Evolutionary conservation across 2,888 invertebrate genomes (phyloP), one percentile per base, ranked within the genome.

Genomic region (Candidula unifasciata): DNA sequence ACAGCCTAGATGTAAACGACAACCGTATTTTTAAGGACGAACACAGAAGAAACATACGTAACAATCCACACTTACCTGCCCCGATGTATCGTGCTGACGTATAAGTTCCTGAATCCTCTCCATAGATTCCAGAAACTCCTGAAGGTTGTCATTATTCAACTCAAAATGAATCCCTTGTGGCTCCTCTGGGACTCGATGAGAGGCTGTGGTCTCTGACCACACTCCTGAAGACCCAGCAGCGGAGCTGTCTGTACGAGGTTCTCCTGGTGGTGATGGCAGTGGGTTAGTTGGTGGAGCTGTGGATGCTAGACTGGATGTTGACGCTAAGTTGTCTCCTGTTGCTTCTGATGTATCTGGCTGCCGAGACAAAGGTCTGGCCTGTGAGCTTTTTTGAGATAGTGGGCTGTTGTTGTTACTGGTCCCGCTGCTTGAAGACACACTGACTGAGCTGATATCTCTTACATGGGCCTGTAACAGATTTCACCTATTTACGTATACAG

Each of bases 61-160:
- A 44, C 44, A 44, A 13, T 6, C 6, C 13, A 44, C 35, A 69
- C 52, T 71, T 57, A 69, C 80, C 6, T 80, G 35, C 35, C 27
- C 54, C 13, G 1, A n/a, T 30, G 24, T 24, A 16, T 80, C 80
- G 2, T 68, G 80, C 33, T 71, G 71, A 57, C 54, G 52, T 54
- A 78, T 69, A 30, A 60, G 16, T 35, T 69, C 71, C 44, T 69
- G 57, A 35, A 83, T 66, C 30, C 78, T 68, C 18, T 83, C 83
- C 79, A 73, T 64, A n/a, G 78, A 68, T 35, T 79, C 79, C 57
- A 79, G 37, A 18, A 83, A 52, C 35, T 83, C 83, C 64, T 64
- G 35, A 18, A 83, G 44, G 21, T 30, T 44, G 24, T 79, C 79
- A 35, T 27, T 66, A 60, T 69, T 76, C 27, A 69, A 27, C 44